These are phyloP conservation scores for Mungos mungo DNA, from an alignment of 2,113 vertebrate genomes.

Conservation along the genomic window DNA sequence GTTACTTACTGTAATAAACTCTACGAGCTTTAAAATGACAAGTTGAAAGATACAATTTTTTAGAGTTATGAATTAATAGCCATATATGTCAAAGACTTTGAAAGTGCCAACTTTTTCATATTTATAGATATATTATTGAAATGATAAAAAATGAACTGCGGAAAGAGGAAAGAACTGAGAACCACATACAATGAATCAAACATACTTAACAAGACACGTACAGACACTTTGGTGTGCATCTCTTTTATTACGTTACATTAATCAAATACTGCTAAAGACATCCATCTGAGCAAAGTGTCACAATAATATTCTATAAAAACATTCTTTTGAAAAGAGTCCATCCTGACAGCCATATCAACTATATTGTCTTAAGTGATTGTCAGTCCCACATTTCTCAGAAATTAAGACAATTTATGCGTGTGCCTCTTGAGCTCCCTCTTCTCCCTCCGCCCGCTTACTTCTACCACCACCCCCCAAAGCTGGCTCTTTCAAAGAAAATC, in stretches of 20 bases:
- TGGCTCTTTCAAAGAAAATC: slow-evolving; percentile 89
- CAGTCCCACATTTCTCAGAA: slow-evolving; percentile 91
- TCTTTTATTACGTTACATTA: slow-evolving; percentile 94
- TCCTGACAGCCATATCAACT: slow-evolving; percentile 90
- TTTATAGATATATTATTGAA: slow-evolving; percentile 96
- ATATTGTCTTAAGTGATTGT: slow-evolving; percentile 90
- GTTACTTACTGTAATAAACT: slow-evolving; percentile 89
- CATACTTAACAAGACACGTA: slow-evolving; percentile 91
- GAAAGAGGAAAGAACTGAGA: slow-evolving; percentile 88
- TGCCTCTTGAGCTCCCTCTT: slow-evolving; percentile 81
- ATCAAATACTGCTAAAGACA: slow-evolving; percentile 92
- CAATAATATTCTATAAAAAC: slow-evolving; percentile 88
- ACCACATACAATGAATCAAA: slow-evolving; percentile 93
- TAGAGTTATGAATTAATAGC: slow-evolving; percentile 90
- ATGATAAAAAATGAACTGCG: slow-evolving; percentile 92
- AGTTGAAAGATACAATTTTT: slow-evolving; percentile 89
- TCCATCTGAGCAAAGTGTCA: slow-evolving; percentile 89
- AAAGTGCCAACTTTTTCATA: slow-evolving; percentile 93
- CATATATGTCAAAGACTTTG: slow-evolving; percentile 88
- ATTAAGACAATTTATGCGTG: slow-evolving; percentile 93
- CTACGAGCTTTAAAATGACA: slow-evolving; percentile 88
- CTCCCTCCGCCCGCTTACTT: not conserved
- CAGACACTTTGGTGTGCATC: slow-evolving; percentile 92
- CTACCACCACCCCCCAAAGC: not conserved
- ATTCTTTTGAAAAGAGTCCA: slow-evolving; percentile 86